A percentile compares a stretch with the other conserved stretches of the same genome.
Conservation (phyloP, 2,113 vertebrate genomes). For the Shinisaurus crocodilurus region DNA sequence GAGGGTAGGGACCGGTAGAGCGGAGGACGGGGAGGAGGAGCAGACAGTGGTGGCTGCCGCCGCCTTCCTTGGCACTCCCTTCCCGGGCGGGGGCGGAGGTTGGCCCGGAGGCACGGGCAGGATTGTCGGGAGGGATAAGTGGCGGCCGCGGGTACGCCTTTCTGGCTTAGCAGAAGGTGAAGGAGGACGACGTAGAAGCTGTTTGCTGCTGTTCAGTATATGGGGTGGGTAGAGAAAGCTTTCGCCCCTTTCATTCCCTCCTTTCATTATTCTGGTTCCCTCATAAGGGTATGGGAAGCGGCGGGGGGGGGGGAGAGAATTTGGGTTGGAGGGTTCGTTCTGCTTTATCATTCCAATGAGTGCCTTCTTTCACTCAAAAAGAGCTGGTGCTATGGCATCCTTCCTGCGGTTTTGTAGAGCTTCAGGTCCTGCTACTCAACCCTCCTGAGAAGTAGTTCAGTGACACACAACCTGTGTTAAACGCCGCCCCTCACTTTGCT, state of each 20-base stretch:
- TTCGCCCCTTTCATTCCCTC: not conserved
- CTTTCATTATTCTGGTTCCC: not conserved
- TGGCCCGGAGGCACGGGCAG: slow-evolving; percentile 6
- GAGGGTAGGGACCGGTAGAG: not conserved
- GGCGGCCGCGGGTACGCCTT: not conserved
- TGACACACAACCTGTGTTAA: not conserved
- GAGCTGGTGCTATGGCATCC: not conserved
- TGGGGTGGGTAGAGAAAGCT: no score
- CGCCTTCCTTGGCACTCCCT: slow-evolving; percentile 1
- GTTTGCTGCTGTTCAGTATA: no score
- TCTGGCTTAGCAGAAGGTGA: not conserved
- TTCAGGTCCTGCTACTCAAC: not conserved
- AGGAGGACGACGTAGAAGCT: not conserved
- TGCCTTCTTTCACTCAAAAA: not conserved
- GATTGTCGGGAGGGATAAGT: not conserved
- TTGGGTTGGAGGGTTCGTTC: not conserved
- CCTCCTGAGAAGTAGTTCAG: not conserved
- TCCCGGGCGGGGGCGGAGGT: slow-evolving; percentile 6
- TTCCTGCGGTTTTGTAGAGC: not conserved
- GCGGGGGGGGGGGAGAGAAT: not conserved
- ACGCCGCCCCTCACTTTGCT: not conserved
- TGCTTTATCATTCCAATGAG: not conserved
- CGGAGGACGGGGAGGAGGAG: not conserved
- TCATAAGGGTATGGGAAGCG: not conserved
- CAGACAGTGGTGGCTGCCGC: not conserved